Percentiles rank a stretch among this genome's conserved stretches.
phyloP scores from a whole-genome alignment of 64 coral and sea anemone species.

The Anthopleura sola region DNA sequence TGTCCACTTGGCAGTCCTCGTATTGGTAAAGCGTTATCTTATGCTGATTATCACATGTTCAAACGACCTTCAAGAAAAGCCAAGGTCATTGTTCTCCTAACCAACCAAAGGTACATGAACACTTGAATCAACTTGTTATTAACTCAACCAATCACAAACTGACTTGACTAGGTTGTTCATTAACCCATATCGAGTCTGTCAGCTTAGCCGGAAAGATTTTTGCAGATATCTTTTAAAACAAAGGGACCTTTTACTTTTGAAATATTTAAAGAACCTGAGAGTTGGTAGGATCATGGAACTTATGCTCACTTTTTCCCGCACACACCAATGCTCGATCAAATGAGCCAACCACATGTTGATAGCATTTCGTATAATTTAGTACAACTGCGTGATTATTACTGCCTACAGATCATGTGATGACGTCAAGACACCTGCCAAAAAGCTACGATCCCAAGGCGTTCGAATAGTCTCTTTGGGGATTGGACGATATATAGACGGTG shows the following conservation, averaged over 20 bases:
- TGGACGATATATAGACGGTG: slow-evolving; percentile 13
- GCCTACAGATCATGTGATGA: slow-evolving; percentile 1
- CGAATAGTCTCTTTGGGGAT: background rate
- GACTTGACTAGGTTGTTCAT: no score
- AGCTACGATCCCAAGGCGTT: background rate
- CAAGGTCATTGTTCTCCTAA: background rate
- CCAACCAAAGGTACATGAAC: background rate
- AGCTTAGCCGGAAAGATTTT: no score
- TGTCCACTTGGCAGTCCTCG: background rate
- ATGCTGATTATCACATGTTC: slow-evolving; percentile 10
- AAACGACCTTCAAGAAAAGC: background rate
- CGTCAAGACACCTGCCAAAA: background rate
- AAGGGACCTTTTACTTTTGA: no score
- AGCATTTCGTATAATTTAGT: background rate
- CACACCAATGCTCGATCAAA: no score
- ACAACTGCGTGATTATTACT: background rate
- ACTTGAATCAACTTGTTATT: no score
- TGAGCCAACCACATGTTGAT: background rate
- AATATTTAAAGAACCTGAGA: no score
- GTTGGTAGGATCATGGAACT: no score
- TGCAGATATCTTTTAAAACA: no score
- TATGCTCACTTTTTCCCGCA: no score
- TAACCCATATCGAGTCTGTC: no score
- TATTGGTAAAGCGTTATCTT: background rate
- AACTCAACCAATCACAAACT: no score